phyloP scores from a whole-genome alignment of 2,888 invertebrate genomes.

The Zelleria hepariella region DNA sequence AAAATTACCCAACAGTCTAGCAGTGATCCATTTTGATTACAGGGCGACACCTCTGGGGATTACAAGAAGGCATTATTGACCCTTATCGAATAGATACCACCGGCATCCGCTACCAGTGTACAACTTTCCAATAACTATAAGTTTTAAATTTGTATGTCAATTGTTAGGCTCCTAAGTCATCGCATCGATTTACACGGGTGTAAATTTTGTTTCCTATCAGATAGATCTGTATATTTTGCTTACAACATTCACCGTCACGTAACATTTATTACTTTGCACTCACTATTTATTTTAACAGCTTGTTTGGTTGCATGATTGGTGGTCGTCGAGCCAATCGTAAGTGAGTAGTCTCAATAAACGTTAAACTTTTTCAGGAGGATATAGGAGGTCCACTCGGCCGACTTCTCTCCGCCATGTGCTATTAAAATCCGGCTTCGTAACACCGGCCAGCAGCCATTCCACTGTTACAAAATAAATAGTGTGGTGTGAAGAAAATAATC shows the following conservation, averaged over 20 bases:
- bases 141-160: conserved; percentile 19
- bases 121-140: conserved; percentile 23
- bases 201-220: conserved; percentile 8
- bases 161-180: conserved; percentile 1
- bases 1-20: neutral
- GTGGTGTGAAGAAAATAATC: conserved; percentile 30
- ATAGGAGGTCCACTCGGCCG: conserved; percentile 75
- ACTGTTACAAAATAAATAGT: conserved; percentile 24
- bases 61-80: conserved; percentile 92
- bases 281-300: conserved; percentile 45
- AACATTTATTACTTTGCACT: conserved; percentile 44
- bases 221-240: conserved; percentile 68
- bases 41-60: conserved; percentile 95
- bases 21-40: conserved; percentile 68
- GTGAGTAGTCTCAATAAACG: conserved; percentile 10
- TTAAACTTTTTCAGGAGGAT: conserved; percentile 77
- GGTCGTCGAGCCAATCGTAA: conserved; percentile 27
- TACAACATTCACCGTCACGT: conserved; percentile 39
- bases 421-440: conserved; percentile 55
- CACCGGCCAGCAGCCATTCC: conserved; percentile 36
- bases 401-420: conserved; percentile 75
- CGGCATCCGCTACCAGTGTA: neutral
- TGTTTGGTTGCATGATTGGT: conserved; percentile 44
- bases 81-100: conserved; percentile 76
- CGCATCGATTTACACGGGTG: conserved; percentile 1